A percentile compares a stretch with the other conserved stretches of the same genome.
Evolutionary conservation across 2,113 vertebrate genomes (phyloP).

Genomic region (Protobothrops mucrosquamatus): DNA sequence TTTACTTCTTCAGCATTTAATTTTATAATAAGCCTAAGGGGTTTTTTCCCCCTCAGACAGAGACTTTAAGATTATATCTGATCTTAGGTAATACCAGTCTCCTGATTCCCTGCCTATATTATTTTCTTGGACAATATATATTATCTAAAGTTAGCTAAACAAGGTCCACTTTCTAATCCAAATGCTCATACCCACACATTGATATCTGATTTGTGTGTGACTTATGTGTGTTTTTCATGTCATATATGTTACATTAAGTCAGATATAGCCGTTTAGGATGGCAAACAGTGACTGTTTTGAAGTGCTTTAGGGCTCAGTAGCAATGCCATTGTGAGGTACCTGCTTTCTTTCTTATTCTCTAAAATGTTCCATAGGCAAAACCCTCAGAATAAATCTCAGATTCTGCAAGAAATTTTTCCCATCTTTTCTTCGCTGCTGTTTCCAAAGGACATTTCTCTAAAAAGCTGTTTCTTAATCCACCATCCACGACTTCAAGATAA

Average conservation of each 20-base stretch:
- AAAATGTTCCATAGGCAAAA: constrained; percentile 63
- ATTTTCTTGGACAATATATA: background rate
- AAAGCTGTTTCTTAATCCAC: constrained; percentile 70
- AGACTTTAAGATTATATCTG: background rate
- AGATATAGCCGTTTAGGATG: background rate
- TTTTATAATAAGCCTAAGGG: background rate
- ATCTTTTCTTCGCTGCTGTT: constrained; percentile 63
- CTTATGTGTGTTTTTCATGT: background rate
- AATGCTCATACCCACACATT: background rate
- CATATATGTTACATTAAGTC: background rate
- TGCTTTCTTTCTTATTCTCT: background rate
- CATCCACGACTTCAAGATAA: constrained; percentile 67
- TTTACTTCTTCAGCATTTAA: background rate
- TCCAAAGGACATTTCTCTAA: constrained; percentile 65
- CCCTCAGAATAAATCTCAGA: constrained; percentile 66
- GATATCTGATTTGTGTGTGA: background rate
- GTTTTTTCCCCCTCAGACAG: background rate
- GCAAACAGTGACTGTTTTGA: background rate
- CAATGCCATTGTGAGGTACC: background rate
- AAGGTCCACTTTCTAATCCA: background rate
- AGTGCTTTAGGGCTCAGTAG: background rate
- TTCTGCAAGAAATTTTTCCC: constrained; percentile 71
- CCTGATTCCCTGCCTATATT: background rate
- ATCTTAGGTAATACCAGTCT: background rate
- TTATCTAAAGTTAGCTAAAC: background rate